These are phyloP conservation scores for Myotis daubentonii DNA, from an alignment of 2,797 vertebrate genomes.

Conservation along the genomic window DNA sequence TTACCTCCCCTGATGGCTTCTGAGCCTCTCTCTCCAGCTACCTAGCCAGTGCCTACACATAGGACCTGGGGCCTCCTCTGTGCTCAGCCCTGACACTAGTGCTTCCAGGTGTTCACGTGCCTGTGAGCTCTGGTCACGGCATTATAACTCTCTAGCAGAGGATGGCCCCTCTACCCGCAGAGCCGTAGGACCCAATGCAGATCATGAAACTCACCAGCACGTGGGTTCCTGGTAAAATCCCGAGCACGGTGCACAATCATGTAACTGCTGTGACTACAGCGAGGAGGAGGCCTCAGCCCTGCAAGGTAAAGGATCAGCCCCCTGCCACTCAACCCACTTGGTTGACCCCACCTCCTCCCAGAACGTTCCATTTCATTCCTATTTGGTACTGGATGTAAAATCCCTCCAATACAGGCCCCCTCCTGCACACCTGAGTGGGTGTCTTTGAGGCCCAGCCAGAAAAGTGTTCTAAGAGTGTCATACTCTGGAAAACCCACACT, in stretches of 20 bases:
- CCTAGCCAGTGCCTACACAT: neutral
- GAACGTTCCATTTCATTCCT: neutral
- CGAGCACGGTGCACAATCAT: accelerated
- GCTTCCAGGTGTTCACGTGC: neutral
- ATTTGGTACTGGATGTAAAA: neutral
- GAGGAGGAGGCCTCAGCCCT: neutral
- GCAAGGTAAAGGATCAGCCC: neutral
- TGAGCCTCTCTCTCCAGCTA: neutral
- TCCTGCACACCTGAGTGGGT: neutral
- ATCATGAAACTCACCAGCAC: neutral
- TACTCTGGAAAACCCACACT: neutral
- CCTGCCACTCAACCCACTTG: neutral
- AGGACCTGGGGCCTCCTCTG: neutral
- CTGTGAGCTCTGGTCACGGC: neutral
- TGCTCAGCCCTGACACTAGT: neutral
- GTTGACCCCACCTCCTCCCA: neutral
- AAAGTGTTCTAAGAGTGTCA: neutral
- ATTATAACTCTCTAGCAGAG: neutral
- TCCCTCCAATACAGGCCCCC: neutral
- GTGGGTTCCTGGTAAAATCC: neutral
- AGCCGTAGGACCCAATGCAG: neutral
- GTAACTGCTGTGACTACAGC: accelerated
- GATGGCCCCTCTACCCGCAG: neutral
- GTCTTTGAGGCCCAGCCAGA: neutral
- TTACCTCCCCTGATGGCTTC: neutral